These are phyloP conservation scores for Drosophila parvula DNA, from an alignment of 1,140 invertebrate species.

Conservation along the genomic window DNA sequence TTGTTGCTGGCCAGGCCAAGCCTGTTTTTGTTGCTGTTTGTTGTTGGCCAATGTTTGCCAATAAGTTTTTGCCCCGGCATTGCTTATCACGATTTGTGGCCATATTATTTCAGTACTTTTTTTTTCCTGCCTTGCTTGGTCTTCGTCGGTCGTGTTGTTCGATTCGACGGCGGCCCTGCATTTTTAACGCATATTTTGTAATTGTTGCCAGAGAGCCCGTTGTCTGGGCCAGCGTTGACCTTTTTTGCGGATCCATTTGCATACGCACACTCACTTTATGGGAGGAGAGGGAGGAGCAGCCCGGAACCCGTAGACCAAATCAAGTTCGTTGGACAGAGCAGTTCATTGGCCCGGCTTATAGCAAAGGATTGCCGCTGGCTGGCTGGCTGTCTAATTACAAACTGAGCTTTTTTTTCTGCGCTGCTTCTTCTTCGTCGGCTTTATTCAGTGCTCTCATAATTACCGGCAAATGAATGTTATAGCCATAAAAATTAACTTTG, in stretches of 20 bases:
- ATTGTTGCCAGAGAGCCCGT: conserved; percentile 62
- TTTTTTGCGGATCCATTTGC: conserved; percentile 75
- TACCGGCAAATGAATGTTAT: conserved; percentile 81
- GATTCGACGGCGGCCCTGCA: conserved; percentile 75
- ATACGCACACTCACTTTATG: conserved; percentile 48
- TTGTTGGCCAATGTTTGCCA: conserved; percentile 75
- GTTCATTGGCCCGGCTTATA: conserved; percentile 72
- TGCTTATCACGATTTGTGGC: conserved; percentile 82
- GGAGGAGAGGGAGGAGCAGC: not conserved
- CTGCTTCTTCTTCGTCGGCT: conserved; percentile 21
- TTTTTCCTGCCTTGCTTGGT: conserved; percentile 13
- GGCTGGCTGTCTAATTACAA: conserved; percentile 79
- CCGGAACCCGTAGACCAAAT: conserved; percentile 63
- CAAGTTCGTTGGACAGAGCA: conserved; percentile 75
- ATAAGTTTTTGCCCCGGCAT: conserved; percentile 74
- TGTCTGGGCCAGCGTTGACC: conserved; percentile 58
- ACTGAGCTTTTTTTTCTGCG: conserved; percentile 63
- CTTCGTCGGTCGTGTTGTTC: conserved; percentile 58
- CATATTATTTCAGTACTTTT: conserved; percentile 77
- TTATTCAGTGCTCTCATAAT: conserved; percentile 64
- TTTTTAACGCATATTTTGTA: conserved; percentile 82
- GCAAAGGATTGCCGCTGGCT: conserved; percentile 59
- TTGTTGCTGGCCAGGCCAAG: conserved; percentile 59
- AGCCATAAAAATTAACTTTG: conserved; percentile 79
- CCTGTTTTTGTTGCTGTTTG: conserved; percentile 73